Conservation (phyloP, 1,140 invertebrate species). For the Watersipora subatra region DNA sequence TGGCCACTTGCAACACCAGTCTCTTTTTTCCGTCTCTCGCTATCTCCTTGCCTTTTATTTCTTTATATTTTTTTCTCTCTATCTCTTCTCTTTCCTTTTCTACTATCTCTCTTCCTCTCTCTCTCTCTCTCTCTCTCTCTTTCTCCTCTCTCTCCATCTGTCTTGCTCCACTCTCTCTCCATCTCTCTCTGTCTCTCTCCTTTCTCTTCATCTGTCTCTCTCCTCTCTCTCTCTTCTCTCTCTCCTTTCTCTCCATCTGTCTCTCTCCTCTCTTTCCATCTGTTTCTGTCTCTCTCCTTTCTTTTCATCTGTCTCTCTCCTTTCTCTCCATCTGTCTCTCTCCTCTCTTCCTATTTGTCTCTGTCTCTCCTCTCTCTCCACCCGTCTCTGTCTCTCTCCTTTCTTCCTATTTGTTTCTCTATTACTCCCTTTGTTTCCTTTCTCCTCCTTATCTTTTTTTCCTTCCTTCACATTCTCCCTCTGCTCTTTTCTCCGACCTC, state of each 20-base stretch:
- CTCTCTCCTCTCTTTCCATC: neutral
- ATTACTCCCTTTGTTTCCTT: too few species aligned
- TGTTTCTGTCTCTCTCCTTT: neutral
- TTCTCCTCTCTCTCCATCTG: neutral
- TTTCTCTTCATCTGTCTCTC: neutral
- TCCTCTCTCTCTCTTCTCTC: neutral
- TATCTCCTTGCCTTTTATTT: too few species aligned
- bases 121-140: neutral
- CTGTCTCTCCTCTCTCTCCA: neutral
- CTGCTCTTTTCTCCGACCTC: neutral
- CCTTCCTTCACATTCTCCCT: neutral
- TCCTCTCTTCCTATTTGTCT: neutral
- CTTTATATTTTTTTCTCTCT: too few species aligned
- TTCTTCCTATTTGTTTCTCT: too few species aligned
- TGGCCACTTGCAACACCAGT: too few species aligned
- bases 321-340: neutral
- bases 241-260: neutral
- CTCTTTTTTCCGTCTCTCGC: too few species aligned
- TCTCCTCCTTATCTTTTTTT: too few species aligned
- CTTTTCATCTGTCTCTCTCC: neutral
- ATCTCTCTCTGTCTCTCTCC: neutral
- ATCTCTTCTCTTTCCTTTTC: too few species aligned
- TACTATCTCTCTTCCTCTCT: too few species aligned
- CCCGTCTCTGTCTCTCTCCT: neutral
- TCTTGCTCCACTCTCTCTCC: neutral